Conservation (phyloP, 2,888 invertebrate species). For the Parnassius apollo region DNA sequence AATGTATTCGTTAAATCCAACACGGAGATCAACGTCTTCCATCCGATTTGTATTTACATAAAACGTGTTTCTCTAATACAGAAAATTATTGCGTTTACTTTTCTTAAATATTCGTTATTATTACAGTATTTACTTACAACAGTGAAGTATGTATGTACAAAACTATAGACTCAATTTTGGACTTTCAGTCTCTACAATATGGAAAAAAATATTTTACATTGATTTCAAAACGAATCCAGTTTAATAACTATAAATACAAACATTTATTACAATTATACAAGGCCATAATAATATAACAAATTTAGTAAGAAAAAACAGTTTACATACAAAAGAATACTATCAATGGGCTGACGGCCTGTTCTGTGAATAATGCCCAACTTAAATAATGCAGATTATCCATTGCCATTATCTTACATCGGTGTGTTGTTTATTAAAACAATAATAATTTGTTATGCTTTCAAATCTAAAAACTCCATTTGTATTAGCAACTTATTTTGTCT, state of each 20-base stretch:
- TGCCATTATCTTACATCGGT: not conserved
- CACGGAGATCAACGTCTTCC: conserved; percentile 49
- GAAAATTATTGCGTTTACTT: conserved; percentile 76
- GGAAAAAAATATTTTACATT: conserved; percentile 62
- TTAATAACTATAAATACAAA: conserved; percentile 60
- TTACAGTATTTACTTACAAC: conserved; percentile 75
- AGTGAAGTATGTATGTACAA: conserved; percentile 74
- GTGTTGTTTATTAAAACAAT: conserved; percentile 3
- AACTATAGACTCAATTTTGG: conserved; percentile 80
- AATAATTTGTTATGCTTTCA: conserved; percentile 17
- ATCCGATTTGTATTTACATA: conserved; percentile 64
- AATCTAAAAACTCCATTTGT: conserved; percentile 12
- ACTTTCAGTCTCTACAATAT: conserved; percentile 79
- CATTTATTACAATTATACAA: conserved; percentile 67
- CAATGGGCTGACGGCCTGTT: conserved; percentile 16
- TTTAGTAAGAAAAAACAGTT: not conserved
- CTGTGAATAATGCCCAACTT: conserved; percentile 2
- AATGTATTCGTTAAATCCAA: conserved; percentile 49
- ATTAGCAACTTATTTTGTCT: conserved; percentile 22
- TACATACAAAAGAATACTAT: not conserved
- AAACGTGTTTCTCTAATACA: conserved; percentile 67
- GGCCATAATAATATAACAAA: conserved; percentile 51
- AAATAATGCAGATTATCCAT: not conserved
- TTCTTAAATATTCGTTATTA: conserved; percentile 71
- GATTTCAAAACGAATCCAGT: conserved; percentile 55